These are phyloP conservation scores for Labia minor DNA, from an alignment of 2,888 invertebrate genomes.

Conservation along the genomic window DNA sequence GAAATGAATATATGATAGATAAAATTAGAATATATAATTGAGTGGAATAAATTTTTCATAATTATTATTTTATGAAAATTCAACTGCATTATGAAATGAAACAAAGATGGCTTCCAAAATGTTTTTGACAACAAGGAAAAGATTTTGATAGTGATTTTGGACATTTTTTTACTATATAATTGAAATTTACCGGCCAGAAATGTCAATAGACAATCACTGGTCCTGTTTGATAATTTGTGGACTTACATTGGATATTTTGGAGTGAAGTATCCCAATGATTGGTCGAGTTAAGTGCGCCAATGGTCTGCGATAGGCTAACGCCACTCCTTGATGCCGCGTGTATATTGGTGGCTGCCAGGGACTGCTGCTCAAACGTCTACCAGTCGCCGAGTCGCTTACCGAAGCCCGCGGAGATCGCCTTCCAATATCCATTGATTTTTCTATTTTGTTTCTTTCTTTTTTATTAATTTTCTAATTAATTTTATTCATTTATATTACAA, in stretches of 20 bases:
- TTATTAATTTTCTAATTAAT: neutral
- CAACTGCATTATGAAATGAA: slow-evolving; percentile 24
- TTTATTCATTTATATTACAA: too few relatives aligned
- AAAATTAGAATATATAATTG: neutral
- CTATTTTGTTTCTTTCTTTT: neutral
- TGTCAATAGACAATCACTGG: slow-evolving; percentile 30
- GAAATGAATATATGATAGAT: neutral
- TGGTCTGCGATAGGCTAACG: slow-evolving; percentile 53
- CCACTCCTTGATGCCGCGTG: slow-evolving; percentile 49
- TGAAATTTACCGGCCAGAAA: slow-evolving; percentile 27
- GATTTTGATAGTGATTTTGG: slow-evolving; percentile 3
- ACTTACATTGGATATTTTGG: slow-evolving; percentile 64
- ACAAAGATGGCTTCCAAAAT: slow-evolving; percentile 33
- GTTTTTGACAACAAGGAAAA: slow-evolving; percentile 19
- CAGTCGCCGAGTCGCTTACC: neutral
- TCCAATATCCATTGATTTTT: neutral
- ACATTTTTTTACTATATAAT: slow-evolving; percentile 23
- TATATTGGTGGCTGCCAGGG: slow-evolving; percentile 63
- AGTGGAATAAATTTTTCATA: neutral
- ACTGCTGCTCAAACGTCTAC: slow-evolving; percentile 29
- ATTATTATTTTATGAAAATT: slow-evolving; percentile 20
- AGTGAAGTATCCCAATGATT: slow-evolving; percentile 76
- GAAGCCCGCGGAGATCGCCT: neutral
- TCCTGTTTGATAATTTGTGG: slow-evolving; percentile 54
- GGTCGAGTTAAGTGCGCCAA: slow-evolving; percentile 79